A percentile compares a stretch with the other conserved stretches of the same genome.
These are phyloP conservation scores for Drosophila mercatorum DNA, from an alignment of 2,888 invertebrate species.

Conservation along the genomic window DNA sequence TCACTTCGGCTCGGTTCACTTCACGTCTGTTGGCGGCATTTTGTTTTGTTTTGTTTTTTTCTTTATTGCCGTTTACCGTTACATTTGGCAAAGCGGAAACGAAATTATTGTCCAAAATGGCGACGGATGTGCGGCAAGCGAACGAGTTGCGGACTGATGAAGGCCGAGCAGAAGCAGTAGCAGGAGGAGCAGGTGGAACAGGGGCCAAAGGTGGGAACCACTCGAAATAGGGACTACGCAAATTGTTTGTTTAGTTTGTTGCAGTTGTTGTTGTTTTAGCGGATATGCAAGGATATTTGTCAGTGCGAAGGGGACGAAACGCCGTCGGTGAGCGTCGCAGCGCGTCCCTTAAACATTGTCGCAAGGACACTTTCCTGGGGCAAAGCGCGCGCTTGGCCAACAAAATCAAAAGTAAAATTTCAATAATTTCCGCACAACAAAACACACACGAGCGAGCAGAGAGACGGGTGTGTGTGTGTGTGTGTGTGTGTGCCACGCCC, in stretches of 20 bases:
- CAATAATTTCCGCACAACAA: slow-evolving; percentile 81
- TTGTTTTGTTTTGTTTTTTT: slow-evolving; percentile 24
- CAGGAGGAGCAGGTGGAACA: background rate
- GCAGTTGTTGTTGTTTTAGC: slow-evolving; percentile 38
- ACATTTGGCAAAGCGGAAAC: slow-evolving; percentile 57
- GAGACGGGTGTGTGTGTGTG: slow-evolving; percentile 15
- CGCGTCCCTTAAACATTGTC: slow-evolving; percentile 50
- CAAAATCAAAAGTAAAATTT: slow-evolving; percentile 76
- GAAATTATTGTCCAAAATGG: slow-evolving; percentile 71
- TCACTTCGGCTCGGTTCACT: background rate
- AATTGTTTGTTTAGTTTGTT: slow-evolving; percentile 55
- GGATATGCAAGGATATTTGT: slow-evolving; percentile 78
- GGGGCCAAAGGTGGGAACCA: background rate
- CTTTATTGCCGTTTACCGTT: slow-evolving; percentile 25
- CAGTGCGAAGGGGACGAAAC: slow-evolving; percentile 48
- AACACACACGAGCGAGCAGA: slow-evolving; percentile 36
- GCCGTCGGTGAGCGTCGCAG: slow-evolving; percentile 52
- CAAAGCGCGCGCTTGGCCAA: slow-evolving; percentile 33
- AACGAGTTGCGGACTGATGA: slow-evolving; percentile 16
- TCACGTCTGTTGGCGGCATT: slow-evolving; percentile 37
- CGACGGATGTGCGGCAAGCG: slow-evolving; percentile 67
- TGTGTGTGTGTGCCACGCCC: slow-evolving; percentile 53
- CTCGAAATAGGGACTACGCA: slow-evolving; percentile 49
- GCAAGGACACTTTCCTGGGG: slow-evolving; percentile 15
- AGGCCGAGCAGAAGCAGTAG: background rate